These are phyloP conservation scores for Dromas ardeola DNA, from an alignment of 2,113 vertebrate species.

Conservation along the genomic window DNA sequence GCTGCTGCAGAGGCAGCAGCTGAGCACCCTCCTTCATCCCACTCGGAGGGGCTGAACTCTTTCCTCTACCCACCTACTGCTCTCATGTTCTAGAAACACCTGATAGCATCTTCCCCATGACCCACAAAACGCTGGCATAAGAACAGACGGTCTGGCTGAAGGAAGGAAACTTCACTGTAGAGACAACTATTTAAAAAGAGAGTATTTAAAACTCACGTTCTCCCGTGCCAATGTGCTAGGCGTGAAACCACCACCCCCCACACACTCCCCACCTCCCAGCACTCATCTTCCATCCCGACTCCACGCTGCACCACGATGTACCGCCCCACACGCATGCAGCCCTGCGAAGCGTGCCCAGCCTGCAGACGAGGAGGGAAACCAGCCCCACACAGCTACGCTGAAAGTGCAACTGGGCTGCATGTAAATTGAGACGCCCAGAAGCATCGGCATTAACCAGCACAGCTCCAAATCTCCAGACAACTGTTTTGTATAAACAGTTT, in stretches of 20 bases:
- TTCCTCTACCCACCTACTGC: neutral
- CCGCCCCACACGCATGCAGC: neutral
- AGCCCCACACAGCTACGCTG: neutral
- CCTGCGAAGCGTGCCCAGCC: neutral
- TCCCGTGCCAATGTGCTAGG: neutral
- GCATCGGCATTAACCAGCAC: neutral
- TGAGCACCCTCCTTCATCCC: neutral
- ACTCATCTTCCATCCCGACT: neutral
- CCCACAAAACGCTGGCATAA: neutral
- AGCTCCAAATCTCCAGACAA: neutral
- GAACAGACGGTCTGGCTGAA: neutral
- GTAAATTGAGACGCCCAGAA: neutral
- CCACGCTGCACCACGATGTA: fast-evolving
- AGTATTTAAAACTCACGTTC: neutral
- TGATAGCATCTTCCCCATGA: neutral
- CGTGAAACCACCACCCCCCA: neutral
- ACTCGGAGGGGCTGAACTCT: neutral
- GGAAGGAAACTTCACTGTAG: neutral
- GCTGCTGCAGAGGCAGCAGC: neutral
- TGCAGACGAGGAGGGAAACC: neutral
- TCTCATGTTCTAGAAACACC: neutral
- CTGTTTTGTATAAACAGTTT: neutral
- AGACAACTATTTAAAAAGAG: neutral
- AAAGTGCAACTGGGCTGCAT: neutral
- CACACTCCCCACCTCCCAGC: neutral